These are phyloP conservation scores for Cairina moschata DNA, from an alignment of 2,113 vertebrate genomes.

Conservation along the genomic window DNA sequence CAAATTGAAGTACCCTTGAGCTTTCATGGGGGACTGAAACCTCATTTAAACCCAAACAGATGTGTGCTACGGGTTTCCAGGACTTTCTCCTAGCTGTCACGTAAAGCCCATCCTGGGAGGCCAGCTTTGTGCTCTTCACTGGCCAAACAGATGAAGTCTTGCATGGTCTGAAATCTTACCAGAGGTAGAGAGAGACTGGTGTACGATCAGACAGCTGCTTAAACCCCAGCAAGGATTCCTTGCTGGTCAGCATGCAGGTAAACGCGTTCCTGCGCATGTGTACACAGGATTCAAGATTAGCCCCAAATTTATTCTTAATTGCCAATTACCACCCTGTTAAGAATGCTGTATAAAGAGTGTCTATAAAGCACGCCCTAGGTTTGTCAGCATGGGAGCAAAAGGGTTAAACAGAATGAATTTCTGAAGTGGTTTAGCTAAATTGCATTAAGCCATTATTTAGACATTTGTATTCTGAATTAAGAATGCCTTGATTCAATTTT, in stretches of 20 bases:
- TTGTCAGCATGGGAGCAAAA: background rate
- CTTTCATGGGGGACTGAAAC: background rate
- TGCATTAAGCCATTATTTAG: background rate
- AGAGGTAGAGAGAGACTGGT: background rate
- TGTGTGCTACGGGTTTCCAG: background rate
- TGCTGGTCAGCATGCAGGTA: background rate
- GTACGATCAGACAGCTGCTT: background rate
- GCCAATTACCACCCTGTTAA: rapidly evolving
- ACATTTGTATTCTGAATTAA: background rate
- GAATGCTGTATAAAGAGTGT: background rate
- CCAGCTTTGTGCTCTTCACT: background rate
- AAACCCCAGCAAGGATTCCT: background rate
- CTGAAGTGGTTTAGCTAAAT: background rate
- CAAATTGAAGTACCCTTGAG: background rate
- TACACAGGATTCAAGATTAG: background rate
- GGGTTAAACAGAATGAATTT: background rate
- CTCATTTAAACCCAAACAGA: background rate
- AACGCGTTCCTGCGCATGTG: rapidly evolving
- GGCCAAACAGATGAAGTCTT: background rate
- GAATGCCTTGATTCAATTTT: conserved; percentile 19
- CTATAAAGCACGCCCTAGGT: background rate
- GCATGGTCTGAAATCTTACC: background rate
- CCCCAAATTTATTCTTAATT: background rate
- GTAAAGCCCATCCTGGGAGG: background rate
- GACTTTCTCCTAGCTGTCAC: background rate